Conservation (phyloP, 2,113 vertebrate genomes). For the Triplophysa siluroides region DNA sequence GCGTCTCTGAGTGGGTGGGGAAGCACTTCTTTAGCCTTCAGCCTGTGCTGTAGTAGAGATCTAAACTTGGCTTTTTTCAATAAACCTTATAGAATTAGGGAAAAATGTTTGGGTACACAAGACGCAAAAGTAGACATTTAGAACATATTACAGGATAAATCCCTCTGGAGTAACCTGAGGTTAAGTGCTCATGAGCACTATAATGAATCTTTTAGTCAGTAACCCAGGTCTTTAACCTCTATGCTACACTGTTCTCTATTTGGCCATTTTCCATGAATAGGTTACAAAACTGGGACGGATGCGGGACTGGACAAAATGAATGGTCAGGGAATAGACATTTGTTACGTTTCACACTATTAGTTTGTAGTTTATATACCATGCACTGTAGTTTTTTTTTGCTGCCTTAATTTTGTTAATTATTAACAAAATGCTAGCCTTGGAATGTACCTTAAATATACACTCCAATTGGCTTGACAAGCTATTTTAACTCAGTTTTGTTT, state of each 20-base stretch:
- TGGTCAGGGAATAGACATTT: too few relatives aligned
- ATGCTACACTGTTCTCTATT: not conserved
- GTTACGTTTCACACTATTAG: too few relatives aligned
- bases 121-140: constrained; percentile 1
- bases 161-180: constrained; percentile 5
- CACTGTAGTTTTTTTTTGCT: too few relatives aligned
- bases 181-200: constrained; percentile 3
- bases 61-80: not conserved
- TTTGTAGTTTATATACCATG: too few relatives aligned
- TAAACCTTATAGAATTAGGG: not conserved
- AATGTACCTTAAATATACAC: too few relatives aligned
- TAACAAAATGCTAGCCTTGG: too few relatives aligned
- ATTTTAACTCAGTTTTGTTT: too few relatives aligned
- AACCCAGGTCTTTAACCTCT: not conserved
- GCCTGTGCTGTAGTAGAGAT: constrained; percentile 10
- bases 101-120: not conserved
- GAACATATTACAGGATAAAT: constrained; percentile 8
- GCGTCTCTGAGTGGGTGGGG: not conserved
- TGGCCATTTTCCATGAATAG: too few relatives aligned
- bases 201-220: not conserved
- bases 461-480: too few relatives aligned
- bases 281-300: too few relatives aligned
- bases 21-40: not conserved
- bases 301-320: too few relatives aligned
- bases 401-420: too few relatives aligned